Evolutionary conservation across 2,113 vertebrate species (phyloP).

Genomic region (Crotalus horridus): DNA sequence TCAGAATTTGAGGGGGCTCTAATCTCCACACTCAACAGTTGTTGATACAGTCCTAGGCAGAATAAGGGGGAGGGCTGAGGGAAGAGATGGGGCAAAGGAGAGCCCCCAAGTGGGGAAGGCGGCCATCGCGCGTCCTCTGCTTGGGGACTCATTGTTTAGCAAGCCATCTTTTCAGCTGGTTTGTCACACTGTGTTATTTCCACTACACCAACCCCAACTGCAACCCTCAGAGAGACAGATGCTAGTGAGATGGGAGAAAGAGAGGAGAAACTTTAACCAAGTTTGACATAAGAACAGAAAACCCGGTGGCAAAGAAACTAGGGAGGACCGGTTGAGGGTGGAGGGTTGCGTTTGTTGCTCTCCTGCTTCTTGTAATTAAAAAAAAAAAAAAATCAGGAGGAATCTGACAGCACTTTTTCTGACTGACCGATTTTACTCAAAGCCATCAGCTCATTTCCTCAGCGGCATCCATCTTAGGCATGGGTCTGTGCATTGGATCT

Average conservation of each 20-base stretch:
- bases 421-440: background rate
- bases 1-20: background rate
- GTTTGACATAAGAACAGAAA: background rate
- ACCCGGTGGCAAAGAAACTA: background rate
- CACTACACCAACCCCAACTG: background rate
- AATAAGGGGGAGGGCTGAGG: background rate
- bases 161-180: background rate
- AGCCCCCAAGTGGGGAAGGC: background rate
- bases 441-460: background rate
- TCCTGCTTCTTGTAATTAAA: background rate
- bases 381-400: background rate
- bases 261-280: background rate
- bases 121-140: background rate
- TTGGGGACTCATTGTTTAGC: background rate
- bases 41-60: background rate
- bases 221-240: background rate
- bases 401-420: background rate
- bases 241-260: background rate
- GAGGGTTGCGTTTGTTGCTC: background rate
- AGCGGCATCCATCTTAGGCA: background rate
- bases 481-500: background rate
- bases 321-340: background rate
- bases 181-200: background rate
- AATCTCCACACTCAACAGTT: background rate
- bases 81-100: background rate